Percentiles rank a stretch among this genome's conserved stretches.
These are phyloP conservation scores for Cygnus olor DNA, from an alignment of 2,797 vertebrate genomes.

Conservation along the genomic window DNA sequence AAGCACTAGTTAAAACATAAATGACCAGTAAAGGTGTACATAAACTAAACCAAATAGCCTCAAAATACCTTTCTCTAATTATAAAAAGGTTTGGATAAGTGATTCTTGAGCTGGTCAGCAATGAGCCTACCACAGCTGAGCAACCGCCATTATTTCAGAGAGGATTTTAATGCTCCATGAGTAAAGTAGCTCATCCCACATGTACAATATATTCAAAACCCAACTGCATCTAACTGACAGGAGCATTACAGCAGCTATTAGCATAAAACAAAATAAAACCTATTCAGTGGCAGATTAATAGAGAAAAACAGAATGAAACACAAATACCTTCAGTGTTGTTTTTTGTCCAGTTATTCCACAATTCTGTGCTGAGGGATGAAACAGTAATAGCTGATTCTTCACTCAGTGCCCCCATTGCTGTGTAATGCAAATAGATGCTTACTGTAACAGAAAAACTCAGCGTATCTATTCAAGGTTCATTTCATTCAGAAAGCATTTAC, in stretches of 20 bases:
- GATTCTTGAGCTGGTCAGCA: background rate
- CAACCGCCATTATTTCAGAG: background rate
- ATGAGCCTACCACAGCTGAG: background rate
- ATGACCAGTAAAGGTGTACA: background rate
- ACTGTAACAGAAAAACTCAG: constrained; percentile 64
- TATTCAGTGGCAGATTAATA: background rate
- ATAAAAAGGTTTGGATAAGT: background rate
- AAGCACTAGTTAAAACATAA: background rate
- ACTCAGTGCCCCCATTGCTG: constrained; percentile 71
- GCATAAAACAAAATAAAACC: background rate
- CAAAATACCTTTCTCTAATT: background rate
- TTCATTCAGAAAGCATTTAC: background rate
- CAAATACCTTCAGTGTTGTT: constrained; percentile 76
- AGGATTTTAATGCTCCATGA: background rate
- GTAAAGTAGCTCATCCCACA: background rate
- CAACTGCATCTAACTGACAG: background rate
- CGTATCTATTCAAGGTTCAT: constrained; percentile 4
- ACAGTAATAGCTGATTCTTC: constrained; percentile 51
- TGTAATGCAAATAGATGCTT: constrained; percentile 65
- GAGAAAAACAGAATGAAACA: background rate
- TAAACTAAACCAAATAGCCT: background rate
- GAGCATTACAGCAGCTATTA: background rate
- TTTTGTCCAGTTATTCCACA: constrained; percentile 70
- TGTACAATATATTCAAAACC: background rate
- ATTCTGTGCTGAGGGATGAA: constrained; percentile 40